Conservation (phyloP, 2,888 invertebrate species). For the Xestobium rufovillosum region DNA sequence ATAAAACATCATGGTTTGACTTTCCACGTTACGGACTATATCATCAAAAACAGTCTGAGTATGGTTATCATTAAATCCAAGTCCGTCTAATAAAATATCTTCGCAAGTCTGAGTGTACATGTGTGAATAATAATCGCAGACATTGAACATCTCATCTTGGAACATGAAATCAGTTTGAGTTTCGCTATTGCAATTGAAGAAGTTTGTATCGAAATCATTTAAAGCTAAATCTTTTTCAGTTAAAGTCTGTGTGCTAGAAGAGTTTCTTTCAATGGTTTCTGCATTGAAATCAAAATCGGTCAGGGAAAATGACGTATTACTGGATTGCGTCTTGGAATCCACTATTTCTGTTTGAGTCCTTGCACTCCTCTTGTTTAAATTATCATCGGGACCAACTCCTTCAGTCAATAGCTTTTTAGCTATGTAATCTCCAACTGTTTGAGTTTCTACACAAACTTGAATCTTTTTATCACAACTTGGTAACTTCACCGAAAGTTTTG, state of each 20-base stretch:
- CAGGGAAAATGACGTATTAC: constrained; percentile 36
- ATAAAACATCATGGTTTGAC: constrained; percentile 46
- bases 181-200: constrained; percentile 49
- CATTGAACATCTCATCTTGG: constrained; percentile 34
- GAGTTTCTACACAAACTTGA: constrained; percentile 37
- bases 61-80: constrained; percentile 54
- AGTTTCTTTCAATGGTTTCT: constrained; percentile 27
- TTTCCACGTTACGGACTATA: constrained; percentile 51
- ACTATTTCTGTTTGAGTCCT: constrained; percentile 30
- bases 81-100: constrained; percentile 46
- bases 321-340: constrained; percentile 31
- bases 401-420: too few relatives aligned
- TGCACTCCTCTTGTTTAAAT: constrained; percentile 22
- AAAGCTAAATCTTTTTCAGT: constrained; percentile 20
- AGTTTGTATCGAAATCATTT: constrained; percentile 33
- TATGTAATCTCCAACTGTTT: constrained; percentile 38
- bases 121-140: constrained; percentile 35
- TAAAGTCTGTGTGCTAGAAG: constrained; percentile 37
- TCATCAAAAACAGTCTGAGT: constrained; percentile 56
- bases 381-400: too few relatives aligned
- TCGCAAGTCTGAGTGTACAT: constrained; percentile 47
- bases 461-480: constrained; percentile 4
- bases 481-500: too few relatives aligned
- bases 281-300: constrained; percentile 28
- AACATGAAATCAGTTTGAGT: constrained; percentile 52